Conservation (phyloP, 2,797 vertebrate genomes). For the Alosa sapidissima region DNA sequence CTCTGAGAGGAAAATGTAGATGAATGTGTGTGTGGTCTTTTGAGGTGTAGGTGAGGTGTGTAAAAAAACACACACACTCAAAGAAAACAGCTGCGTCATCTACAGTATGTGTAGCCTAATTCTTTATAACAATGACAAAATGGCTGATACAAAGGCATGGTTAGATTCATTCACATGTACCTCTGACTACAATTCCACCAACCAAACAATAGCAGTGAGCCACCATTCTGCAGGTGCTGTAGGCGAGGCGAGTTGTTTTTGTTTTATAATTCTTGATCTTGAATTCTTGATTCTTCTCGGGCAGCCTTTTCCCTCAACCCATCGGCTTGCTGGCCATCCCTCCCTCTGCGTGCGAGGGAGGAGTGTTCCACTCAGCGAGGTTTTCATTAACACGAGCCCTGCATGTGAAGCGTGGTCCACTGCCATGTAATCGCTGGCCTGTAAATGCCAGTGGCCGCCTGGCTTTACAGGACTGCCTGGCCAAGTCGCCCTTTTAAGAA, state of each 20-base stretch:
- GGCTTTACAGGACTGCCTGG: slow-evolving; percentile 30
- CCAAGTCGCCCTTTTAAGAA: slow-evolving; percentile 38
- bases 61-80: not conserved
- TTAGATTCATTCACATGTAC: not conserved
- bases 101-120: not conserved
- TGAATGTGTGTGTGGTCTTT: not conserved
- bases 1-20: not conserved
- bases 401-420: slow-evolving; percentile 36
- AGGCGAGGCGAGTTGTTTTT: not conserved
- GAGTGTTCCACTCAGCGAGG: slow-evolving; percentile 7
- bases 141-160: not conserved
- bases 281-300: too few species aligned
- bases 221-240: not conserved
- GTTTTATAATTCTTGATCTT: not conserved
- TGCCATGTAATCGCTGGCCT: slow-evolving; percentile 33
- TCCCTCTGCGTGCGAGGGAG: not conserved
- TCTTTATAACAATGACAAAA: not conserved
- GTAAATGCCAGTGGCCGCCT: slow-evolving; percentile 32
- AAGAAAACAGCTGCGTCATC: not conserved
- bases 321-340: not conserved
- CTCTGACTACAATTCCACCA: not conserved
- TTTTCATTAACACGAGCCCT: slow-evolving; percentile 38
- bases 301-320: not conserved
- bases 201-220: not conserved
- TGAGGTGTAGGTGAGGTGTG: not conserved